Percentiles rank a stretch among this genome's conserved stretches.
Evolutionary conservation across 2,797 vertebrate species (phyloP).

Genomic region (Antennarius maculatus): DNA sequence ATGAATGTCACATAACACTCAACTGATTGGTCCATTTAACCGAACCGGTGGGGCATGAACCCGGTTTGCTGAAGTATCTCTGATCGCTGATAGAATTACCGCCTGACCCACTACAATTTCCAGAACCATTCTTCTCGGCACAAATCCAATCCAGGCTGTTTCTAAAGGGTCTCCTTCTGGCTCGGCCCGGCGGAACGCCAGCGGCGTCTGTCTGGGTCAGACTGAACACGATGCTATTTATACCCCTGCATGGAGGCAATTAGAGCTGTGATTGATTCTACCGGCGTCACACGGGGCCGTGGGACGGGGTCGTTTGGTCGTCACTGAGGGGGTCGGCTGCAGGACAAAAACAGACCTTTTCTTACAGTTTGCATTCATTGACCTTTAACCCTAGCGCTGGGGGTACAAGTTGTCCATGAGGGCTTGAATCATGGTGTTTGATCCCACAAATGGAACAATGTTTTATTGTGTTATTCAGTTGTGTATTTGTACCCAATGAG

Average conservation of each 20-base stretch:
- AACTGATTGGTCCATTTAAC: conserved; percentile 45
- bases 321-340: conserved; percentile 3
- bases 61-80: conserved; percentile 41
- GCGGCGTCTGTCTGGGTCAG: conserved; percentile 52
- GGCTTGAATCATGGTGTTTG: conserved; percentile 5
- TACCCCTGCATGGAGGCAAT: conserved; percentile 36
- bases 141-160: conserved; percentile 43
- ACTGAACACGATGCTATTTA: conserved; percentile 52
- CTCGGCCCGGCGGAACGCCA: conserved; percentile 26
- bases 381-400: conserved; percentile 7
- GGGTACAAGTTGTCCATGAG: conserved; percentile 9
- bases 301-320: conserved; percentile 17
- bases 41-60: conserved; percentile 48
- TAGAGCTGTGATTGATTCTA: conserved; percentile 34
- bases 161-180: conserved; percentile 45
- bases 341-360: neutral
- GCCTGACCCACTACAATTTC: conserved; percentile 57
- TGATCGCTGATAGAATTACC: conserved; percentile 60
- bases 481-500: conserved; percentile 1
- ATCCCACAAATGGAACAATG: neutral
- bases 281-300: conserved; percentile 16
- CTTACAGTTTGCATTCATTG: neutral
- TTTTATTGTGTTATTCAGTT: neutral
- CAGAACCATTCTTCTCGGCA: conserved; percentile 50
- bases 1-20: conserved; percentile 1